Conservation (phyloP, 2,888 invertebrate species). For the Papilio demoleus region DNA sequence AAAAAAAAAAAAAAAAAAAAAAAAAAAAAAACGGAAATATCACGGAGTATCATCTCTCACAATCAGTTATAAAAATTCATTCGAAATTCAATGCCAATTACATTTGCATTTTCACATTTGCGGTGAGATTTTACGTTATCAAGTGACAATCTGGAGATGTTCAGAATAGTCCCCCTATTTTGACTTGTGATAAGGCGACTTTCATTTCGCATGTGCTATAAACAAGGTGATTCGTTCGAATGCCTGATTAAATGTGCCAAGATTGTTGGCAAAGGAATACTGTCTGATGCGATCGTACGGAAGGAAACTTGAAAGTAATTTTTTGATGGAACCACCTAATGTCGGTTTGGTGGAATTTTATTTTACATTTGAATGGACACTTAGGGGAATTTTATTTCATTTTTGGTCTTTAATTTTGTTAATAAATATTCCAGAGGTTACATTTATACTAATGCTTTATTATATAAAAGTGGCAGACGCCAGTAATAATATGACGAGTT, state of each 20-base stretch:
- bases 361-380: neutral
- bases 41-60: neutral
- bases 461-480: too few species aligned
- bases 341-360: conserved; percentile 29
- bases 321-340: conserved; percentile 36
- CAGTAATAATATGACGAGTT: too few species aligned
- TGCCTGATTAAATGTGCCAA: conserved; percentile 39
- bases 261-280: conserved; percentile 36
- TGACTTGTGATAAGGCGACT: conserved; percentile 31
- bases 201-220: conserved; percentile 34
- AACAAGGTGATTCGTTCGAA: conserved; percentile 40
- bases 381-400: conserved; percentile 12
- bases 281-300: conserved; percentile 36
- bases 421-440: too few species aligned
- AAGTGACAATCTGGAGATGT: conserved; percentile 29
- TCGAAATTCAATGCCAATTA: conserved; percentile 17
- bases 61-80: neutral
- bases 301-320: conserved; percentile 41
- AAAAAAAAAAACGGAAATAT: too few species aligned
- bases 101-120: conserved; percentile 28
- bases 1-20: too few species aligned
- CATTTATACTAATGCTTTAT: too few species aligned
- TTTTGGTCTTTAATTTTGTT: neutral
- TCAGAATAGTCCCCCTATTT: conserved; percentile 5
- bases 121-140: conserved; percentile 10